Evolutionary conservation across 1,140 invertebrate genomes (phyloP), one percentile per base, ranked within the genome.

Genomic region (Zaprionus taronus): DNA sequence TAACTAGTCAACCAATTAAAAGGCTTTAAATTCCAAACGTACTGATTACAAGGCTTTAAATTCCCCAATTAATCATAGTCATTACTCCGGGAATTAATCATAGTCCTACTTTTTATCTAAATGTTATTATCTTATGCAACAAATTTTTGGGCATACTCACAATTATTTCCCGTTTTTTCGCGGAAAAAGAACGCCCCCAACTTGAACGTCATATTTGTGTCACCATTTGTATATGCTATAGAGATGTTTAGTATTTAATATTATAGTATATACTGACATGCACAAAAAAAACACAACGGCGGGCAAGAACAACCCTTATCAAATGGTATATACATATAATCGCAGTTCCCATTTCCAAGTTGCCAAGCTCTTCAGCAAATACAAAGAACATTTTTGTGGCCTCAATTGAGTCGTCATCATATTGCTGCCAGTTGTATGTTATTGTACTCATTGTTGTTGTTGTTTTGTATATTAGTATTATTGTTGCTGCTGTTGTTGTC

Each of bases 381-480:
- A 63, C 9, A 56, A 76, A 5, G 47, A 56, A 60, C 15, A 49
- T 68, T 62, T 64, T 60, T 71, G 65, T 74, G 78, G 47, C 74
- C 71, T 69, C 24, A 87, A 89, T 81, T 71, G 73, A 83, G 80
- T 84, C 71, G 70, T 87, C 84, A 84, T 83, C 57, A 67, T 72
- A 63, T 77, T 72, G n/a, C 26, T 80, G 26, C 62, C 41, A n/a
- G 7, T 47, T 47, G 41, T 77, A 64, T 67, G 17, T 62, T 63
- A 11, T 57, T 56, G 58, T 41, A 41, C 36, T 41, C 15, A 12
- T 63, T 47, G 60, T 34, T 34, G 26, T 57, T 15, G 12, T 57
- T 63, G 28, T 44, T 51, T 9, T 36, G 53, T 17, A 15, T 41
- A 68, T 60, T 67, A 64, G 78, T 60, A 38, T 79, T 57, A 20